phyloP scores from a whole-genome alignment of 2,888 invertebrate genomes.

The Mesorhabditis spiculigera region DNA sequence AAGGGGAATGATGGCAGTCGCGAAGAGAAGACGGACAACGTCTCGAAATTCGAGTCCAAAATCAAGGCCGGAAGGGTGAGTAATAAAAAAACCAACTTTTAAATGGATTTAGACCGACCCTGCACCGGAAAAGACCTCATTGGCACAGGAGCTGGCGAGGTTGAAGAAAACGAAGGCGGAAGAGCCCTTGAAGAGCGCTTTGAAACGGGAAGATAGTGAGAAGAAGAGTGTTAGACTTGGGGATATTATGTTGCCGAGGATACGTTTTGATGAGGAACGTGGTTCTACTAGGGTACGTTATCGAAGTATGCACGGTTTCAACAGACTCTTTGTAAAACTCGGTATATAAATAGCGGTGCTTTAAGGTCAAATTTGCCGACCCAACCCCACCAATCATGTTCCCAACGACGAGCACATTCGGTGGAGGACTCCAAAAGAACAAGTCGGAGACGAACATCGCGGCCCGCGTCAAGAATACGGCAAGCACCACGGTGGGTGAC shows the following conservation, averaged over 20 bases:
- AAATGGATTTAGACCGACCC: neutral
- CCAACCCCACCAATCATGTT: neutral
- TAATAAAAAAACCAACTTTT: neutral
- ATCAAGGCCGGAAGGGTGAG: conserved; percentile 1
- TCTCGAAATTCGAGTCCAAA: neutral
- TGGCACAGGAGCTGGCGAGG: neutral
- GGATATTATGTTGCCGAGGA: conserved; percentile 4
- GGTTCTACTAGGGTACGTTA: neutral
- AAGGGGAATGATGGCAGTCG: neutral
- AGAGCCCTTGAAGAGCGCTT: neutral
- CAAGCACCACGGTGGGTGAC: neutral
- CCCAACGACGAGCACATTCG: conserved; percentile 5
- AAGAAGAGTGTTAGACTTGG: neutral
- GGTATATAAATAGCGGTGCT: neutral
- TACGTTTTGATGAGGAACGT: neutral
- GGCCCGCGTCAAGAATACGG: neutral
- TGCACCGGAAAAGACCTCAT: neutral
- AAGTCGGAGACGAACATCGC: conserved; percentile 4
- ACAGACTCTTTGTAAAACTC: neutral
- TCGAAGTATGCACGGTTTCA: neutral
- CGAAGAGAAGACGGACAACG: neutral
- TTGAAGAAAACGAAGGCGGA: neutral
- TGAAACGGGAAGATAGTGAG: conserved; percentile 1
- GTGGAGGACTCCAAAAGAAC: neutral
- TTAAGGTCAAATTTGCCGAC: neutral